Evolutionary conservation across 2,797 vertebrate genomes (phyloP), one percentile per base, ranked within the genome.

Genomic region (Notolabrus celidotus): DNA sequence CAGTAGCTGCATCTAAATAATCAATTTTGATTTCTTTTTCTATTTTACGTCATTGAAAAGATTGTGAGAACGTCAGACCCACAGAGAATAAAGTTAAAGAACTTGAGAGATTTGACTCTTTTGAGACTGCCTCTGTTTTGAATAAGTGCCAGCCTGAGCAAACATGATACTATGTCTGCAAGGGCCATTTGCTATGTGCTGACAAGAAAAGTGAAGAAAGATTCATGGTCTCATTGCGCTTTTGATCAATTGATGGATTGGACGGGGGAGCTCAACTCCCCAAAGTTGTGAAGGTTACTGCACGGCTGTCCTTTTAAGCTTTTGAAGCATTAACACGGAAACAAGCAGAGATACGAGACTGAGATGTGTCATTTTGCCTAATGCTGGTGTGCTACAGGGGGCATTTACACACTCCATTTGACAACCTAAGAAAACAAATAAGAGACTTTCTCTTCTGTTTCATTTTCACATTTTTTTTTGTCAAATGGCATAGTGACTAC

Each of bases 171-270:
- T 82, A 59, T 20, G 15, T 79, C 69, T 86, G 59, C 65, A 54
- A 60, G 61, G 72, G 20, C 49, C 65, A 80, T 85, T 88, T 89
- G 66, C 63, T 74, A 82, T 74, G 70, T 70, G 39, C 43, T 86
- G 78, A 73, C 80, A 90, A 89, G 86, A 90, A 90, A 75, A 80
- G 74, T 76, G 64, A 88, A 91, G 89, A 80, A 85, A 92, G 92
- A 92, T 91, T 85, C 89, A 92, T 90, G 72, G 80, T 84, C 83
- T 88, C 82, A 85, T 91, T 85, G 85, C 33, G 9, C 63, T 77
- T 62, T 67, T 80, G 74, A 92, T 92, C 82, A 91, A 63, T 89
- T 94, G 92, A 93, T 93, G 85, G 88, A 93, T 92, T 84, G 83
- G 89, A 90, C 71, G 55, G 55, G 58, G 75, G 82, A 82, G 81